Conservation (phyloP, 2,888 invertebrate species). For the Metacarcinus magister region DNA sequence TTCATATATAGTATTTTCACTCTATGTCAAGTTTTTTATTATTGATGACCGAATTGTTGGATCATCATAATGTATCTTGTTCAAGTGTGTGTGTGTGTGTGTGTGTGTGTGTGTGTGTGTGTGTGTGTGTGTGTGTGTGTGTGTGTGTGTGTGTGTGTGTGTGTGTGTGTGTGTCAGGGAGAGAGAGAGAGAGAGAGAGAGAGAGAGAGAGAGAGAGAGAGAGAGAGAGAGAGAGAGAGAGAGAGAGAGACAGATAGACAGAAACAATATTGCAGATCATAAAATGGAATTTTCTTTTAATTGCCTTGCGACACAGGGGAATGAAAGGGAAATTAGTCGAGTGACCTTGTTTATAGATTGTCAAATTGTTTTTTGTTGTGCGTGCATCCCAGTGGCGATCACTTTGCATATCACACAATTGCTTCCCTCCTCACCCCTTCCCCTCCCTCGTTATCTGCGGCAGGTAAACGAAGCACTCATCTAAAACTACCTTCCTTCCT, state of each 20-base stretch:
- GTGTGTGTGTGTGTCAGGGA: too few species aligned
- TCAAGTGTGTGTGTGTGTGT: too few species aligned
- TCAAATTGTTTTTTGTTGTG: not conserved
- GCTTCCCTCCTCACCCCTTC: not conserved
- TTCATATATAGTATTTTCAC: too few species aligned
- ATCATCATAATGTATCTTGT: too few species aligned
- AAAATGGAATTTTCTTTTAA: not conserved
- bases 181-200: not conserved
- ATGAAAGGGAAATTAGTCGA: slow-evolving; percentile 1
- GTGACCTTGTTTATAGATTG: slow-evolving; percentile 30
- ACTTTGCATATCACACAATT: not conserved
- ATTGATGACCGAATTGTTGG: too few species aligned
- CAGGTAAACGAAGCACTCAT: not conserved
- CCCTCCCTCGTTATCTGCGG: not conserved
- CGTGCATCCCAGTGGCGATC: not conserved
- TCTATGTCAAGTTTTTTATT: too few species aligned
- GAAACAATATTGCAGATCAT: not conserved
- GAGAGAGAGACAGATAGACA: not conserved
- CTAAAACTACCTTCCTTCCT: too few species aligned
- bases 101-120: too few species aligned
- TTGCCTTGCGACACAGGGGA: not conserved
- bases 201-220: not conserved
- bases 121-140: too few species aligned
- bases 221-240: not conserved
- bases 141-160: too few species aligned